Conservation (phyloP, 1,140 invertebrate species). For the Orius laevigatus region DNA sequence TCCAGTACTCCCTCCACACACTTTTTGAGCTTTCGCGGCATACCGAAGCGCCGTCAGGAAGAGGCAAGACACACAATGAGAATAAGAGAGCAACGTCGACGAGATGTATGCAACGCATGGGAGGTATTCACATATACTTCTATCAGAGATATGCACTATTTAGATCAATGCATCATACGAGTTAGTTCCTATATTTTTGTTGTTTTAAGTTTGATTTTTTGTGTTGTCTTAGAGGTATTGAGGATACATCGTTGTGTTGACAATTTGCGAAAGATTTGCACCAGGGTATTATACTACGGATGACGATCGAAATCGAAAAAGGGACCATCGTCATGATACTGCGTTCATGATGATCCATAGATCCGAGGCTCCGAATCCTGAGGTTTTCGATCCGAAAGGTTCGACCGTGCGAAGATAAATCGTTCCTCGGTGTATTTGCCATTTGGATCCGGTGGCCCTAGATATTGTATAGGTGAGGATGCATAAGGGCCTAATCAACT, state of each 20-base stretch:
- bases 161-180: conserved; percentile 39
- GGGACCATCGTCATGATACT: conserved; percentile 26
- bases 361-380: conserved; percentile 39
- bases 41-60: no score
- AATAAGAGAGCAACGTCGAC: no score
- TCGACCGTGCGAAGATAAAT: conserved; percentile 29
- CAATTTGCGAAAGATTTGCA: conserved; percentile 26
- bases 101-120: no score
- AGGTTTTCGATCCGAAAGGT: conserved; percentile 46
- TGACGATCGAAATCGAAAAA: conserved; percentile 13
- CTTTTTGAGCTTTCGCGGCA: no score
- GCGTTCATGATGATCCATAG: conserved; percentile 27
- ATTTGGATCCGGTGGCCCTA: no score
- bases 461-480: no score
- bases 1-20: no score
- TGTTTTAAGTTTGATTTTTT: conserved; percentile 11
- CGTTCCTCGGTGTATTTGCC: no score
- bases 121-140: conserved; percentile 32
- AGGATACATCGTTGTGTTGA: background rate
- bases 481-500: no score
- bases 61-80: no score
- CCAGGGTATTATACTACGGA: conserved; percentile 1
- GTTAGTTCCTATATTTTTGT: conserved; percentile 18
- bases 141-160: conserved; percentile 31
- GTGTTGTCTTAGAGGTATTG: background rate